These are phyloP conservation scores for Lacerta viridis DNA, from an alignment of 2,797 vertebrate species.

Conservation along the genomic window DNA sequence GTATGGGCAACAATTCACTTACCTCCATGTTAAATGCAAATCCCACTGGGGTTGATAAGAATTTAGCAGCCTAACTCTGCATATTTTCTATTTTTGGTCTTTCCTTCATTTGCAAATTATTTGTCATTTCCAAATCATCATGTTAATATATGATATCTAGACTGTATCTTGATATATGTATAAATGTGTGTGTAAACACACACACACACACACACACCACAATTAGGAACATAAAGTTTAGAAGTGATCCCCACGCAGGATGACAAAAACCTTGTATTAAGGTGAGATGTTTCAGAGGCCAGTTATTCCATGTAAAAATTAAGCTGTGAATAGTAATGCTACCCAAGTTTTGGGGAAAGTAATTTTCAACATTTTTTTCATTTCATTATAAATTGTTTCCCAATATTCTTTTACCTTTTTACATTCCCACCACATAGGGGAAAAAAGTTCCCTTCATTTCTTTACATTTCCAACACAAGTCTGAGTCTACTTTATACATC, in stretches of 20 bases:
- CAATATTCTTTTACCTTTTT: too few relatives aligned
- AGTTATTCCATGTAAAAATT: not conserved
- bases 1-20: not conserved
- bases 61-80: not conserved
- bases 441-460: too few relatives aligned
- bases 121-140: not conserved
- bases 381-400: too few relatives aligned
- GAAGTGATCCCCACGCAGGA: not conserved
- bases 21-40: not conserved
- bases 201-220: too few relatives aligned
- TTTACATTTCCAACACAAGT: too few relatives aligned
- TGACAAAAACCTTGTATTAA: not conserved
- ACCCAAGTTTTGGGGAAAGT: not conserved
- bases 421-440: too few relatives aligned
- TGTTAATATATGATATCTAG: not conserved
- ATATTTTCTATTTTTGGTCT: not conserved
- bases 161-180: too few relatives aligned
- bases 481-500: too few relatives aligned
- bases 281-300: not conserved
- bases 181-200: too few relatives aligned
- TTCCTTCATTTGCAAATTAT: not conserved
- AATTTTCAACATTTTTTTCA: not conserved
- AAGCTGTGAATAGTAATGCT: not conserved
- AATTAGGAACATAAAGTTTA: not conserved
- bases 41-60: not conserved